Base-by-base conservation (phyloP, 2,888 invertebrate species). In the Cosmopolites sordidus region DNA sequence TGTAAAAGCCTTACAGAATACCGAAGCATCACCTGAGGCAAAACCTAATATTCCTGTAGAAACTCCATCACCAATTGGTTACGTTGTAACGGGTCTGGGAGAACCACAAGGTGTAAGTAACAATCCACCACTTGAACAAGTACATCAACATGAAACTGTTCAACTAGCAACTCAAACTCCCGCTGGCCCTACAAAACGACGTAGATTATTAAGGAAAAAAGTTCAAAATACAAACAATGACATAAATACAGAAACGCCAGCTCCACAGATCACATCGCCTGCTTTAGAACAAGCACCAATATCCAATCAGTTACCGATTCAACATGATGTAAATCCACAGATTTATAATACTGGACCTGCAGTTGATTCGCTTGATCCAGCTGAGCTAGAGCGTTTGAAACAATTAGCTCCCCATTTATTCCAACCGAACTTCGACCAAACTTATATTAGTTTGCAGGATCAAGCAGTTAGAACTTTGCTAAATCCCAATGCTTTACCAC, bases 371-470 rank as follows among this genome's bases (percentile, higher is more conserved):
- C 33, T 12, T 5, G n/a, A 33, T n/a, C 33, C 3, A 33, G 8
- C 3, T 22, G 22, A 22, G 8, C 8, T 12, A 5, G 8, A 33
- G 3, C 33, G 33, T 12, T n/a, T 33, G 12, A 5, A 33, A n/a
- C n/a, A 15, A 16, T 54, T 58, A 16, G 12, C 55, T 17, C 49
- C 54, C 33, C 48, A 54, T 18, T 29, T 54, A 1, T 46, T 39
- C 16, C 46, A 53, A 9, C 50, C 52, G 3, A 55, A 53, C 27
- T 58, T 56, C 42, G 58, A 58, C 18, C 46, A 56, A 37, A 50
- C 55, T 2, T 58, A 55, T 27, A 49, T 58, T 14, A 58, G 56
- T 22, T 69, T 84, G 27, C 75, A 82, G 60, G 82, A 83, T 54
- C 70, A 70, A 62, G 67, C 70, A n/a, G 66, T 73, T n/a, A 62